Conservation (phyloP, 2,113 vertebrate genomes). For the Neogale vison region DNA sequence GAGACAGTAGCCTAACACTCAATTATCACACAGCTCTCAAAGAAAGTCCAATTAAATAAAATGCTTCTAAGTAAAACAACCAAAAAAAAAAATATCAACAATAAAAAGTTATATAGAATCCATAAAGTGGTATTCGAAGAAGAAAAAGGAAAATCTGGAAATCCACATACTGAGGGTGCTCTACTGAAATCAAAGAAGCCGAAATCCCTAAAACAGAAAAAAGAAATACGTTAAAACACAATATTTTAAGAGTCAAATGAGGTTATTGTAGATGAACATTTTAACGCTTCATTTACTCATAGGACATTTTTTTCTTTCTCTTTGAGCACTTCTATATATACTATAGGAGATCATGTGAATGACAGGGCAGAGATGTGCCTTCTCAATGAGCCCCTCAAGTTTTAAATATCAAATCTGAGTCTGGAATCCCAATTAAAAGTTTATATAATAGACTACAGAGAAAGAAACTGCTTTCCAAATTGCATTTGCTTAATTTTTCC, state of each 20-base stretch:
- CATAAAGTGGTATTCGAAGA: neutral
- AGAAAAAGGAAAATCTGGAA: conserved; percentile 40
- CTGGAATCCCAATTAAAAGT: conserved; percentile 5
- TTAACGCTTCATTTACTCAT: neutral
- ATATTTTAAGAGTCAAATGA: neutral
- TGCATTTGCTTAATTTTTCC: conserved; percentile 35
- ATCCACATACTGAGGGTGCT: neutral
- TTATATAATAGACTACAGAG: conserved; percentile 16
- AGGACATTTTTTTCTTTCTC: neutral
- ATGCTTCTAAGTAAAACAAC: conserved; percentile 23
- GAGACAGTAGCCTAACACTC: conserved; percentile 49
- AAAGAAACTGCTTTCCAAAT: neutral
- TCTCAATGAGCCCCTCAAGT: neutral
- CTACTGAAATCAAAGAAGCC: conserved; percentile 19
- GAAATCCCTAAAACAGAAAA: conserved; percentile 65
- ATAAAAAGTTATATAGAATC: conserved; percentile 7
- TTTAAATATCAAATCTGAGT: conserved; percentile 27
- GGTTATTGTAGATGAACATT: neutral
- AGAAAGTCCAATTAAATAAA: conserved; percentile 56
- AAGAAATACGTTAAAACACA: conserved; percentile 22
- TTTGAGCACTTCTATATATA: neutral
- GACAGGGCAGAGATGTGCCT: neutral
- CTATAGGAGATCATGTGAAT: neutral
- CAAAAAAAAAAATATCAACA: conserved; percentile 41
- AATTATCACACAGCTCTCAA: conserved; percentile 31